Percentiles rank a stretch among this genome's conserved stretches.
Conservation (phyloP, 2,113 vertebrate genomes). For the Acrocephalus kingi region DNA sequence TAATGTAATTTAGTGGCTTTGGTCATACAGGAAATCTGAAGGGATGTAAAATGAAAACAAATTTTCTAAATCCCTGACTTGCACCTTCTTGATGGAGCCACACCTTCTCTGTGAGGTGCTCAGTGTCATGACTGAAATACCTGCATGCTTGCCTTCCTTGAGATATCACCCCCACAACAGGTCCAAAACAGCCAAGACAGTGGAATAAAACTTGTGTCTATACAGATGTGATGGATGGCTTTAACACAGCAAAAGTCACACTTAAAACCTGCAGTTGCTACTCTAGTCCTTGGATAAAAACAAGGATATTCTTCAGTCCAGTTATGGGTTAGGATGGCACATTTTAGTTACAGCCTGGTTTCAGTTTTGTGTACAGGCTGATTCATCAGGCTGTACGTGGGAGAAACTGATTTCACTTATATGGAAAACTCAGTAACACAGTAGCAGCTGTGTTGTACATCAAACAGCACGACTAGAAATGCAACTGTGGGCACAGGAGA, state of each 20-base stretch:
- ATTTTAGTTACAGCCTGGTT: neutral
- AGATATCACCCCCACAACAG: neutral
- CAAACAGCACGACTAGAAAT: neutral
- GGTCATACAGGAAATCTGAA: neutral
- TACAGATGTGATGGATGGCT: neutral
- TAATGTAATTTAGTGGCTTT: neutral
- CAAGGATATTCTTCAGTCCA: neutral
- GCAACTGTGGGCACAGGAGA: neutral
- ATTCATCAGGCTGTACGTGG: neutral
- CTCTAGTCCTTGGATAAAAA: neutral
- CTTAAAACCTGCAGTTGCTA: neutral
- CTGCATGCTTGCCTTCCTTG: neutral
- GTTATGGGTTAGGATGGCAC: neutral
- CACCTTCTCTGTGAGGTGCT: neutral
- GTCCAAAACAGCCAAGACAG: neutral
- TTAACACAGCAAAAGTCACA: neutral
- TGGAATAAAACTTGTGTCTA: neutral
- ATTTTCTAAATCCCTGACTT: neutral
- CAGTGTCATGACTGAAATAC: neutral
- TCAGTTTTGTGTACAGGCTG: neutral
- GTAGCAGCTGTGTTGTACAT: conserved; percentile 5
- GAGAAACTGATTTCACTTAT: neutral
- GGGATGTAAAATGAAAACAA: neutral
- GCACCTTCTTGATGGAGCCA: neutral
- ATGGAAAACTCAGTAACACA: neutral